Base-by-base conservation (phyloP, 2,888 invertebrate genomes). In the Camptogramma bilineatum region DNA sequence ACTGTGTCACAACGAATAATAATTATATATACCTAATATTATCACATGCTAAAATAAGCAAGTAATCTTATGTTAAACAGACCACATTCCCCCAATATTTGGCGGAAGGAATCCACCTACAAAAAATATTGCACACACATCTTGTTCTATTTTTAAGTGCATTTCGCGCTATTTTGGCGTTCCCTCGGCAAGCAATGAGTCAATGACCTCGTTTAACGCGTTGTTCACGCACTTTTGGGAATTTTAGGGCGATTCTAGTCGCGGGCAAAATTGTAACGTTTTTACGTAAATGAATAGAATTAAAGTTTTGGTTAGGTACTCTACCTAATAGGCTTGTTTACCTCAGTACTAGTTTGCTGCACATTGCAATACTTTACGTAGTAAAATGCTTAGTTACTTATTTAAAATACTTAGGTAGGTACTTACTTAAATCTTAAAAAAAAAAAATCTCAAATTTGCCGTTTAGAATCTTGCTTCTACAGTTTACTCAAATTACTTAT, bases 111-210 rank as follows among this genome's bases (percentile, higher is more conserved):
- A 77, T 74, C 34, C 70, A 73, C 79, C 80, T 78, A 92, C 88
- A 92, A 92, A 92, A 93, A 92, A 93, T 92, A 91, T 91, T 91
- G 92, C 92, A 91, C 89, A 89, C 87, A 85, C 86, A 87, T 84
- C 85, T 85, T 89, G 87, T 75, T 92, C 92, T 93, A 93, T 93
- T 93, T 93, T 90, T 90, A 87, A 90, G 87, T 92, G 91, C 90
- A 93, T 93, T 93, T 93, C 85, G 92, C 92, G 93, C 91, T 93
- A 93, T 93, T 92, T 93, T 93, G 91, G 91, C 92, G 93, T 93
- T 92, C 92, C 92, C 92, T 91, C 86, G 82, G 61, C 85, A 81
- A 77, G 81, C 84, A 84, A 80, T 85, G 84, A 90, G 93, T 92
- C 93, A 92, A 90, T 92, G 93, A 93, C 92, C 93, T 84, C 88